phyloP scores from a whole-genome alignment of 92 coral and sea anemone genomes.

The Heliopora coerulea region DNA sequence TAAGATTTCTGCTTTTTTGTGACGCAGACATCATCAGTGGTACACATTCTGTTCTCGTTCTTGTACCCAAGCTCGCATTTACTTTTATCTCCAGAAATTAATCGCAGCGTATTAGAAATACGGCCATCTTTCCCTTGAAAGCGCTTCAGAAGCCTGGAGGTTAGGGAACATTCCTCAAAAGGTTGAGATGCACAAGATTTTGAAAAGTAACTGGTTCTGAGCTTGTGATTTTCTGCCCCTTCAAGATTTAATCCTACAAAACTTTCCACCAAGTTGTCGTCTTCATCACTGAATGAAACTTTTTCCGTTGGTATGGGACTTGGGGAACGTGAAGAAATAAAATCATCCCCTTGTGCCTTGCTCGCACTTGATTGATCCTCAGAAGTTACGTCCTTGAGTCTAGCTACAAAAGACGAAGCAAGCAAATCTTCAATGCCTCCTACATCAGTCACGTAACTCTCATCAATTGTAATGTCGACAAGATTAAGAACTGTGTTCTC shows the following conservation, averaged over 20 bases:
- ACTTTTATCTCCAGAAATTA: slow-evolving; percentile 18
- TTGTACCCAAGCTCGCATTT: background rate
- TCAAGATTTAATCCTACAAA: background rate
- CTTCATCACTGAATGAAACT: background rate
- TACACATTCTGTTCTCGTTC: background rate
- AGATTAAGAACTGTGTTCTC: slow-evolving; percentile 5
- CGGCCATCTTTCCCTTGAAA: slow-evolving; percentile 6
- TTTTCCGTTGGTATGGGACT: background rate
- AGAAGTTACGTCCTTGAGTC: slow-evolving; percentile 9
- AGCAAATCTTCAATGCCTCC: slow-evolving; percentile 29
- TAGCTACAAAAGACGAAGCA: slow-evolving; percentile 22
- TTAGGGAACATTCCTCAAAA: slow-evolving; percentile 4
- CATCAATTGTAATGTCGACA: slow-evolving; percentile 24
- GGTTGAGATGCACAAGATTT: slow-evolving; percentile 4
- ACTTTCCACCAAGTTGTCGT: background rate
- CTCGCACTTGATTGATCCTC: background rate
- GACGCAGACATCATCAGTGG: background rate
- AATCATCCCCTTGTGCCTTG: background rate
- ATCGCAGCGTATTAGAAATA: slow-evolving; percentile 17
- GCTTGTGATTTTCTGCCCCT: background rate
- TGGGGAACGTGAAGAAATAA: too few species aligned
- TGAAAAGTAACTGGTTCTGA: background rate
- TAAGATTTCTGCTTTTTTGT: background rate
- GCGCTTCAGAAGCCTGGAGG: slow-evolving; percentile 26
- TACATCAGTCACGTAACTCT: slow-evolving; percentile 9